phyloP scores from a whole-genome alignment of 2,113 vertebrate species.

The Phodopus roborovskii region DNA sequence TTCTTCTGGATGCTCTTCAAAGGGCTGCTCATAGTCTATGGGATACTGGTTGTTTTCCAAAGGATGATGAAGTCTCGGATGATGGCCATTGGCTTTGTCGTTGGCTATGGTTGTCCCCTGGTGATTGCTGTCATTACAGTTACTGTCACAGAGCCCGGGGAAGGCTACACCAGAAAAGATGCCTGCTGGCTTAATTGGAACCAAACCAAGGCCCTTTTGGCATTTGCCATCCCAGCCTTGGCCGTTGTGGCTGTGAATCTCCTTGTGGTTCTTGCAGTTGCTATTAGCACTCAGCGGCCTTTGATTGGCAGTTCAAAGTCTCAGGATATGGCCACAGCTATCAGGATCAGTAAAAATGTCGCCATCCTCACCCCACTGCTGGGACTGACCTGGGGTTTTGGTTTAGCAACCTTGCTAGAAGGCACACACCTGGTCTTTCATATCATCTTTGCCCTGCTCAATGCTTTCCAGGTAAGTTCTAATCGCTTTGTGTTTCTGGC shows the following conservation, averaged over 20 bases:
- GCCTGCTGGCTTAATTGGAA: constrained; percentile 94
- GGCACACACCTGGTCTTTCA: constrained; percentile 79
- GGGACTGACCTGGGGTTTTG: constrained; percentile 93
- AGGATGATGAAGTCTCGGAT: constrained; percentile 88
- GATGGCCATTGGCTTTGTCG: constrained; percentile 85
- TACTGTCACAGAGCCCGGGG: constrained; percentile 86
- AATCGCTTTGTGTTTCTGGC: not conserved
- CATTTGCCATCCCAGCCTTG: constrained; percentile 91
- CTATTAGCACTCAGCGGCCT: constrained; percentile 89
- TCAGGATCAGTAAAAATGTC: constrained; percentile 88
- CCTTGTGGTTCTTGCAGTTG: constrained; percentile 88
- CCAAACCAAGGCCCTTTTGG: constrained; percentile 89
- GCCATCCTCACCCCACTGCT: constrained; percentile 91
- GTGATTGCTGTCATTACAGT: constrained; percentile 90
- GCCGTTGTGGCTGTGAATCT: constrained; percentile 90
- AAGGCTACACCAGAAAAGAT: constrained; percentile 84
- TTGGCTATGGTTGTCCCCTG: constrained; percentile 92
- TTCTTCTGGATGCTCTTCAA: constrained; percentile 96
- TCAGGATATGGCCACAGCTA: constrained; percentile 83
- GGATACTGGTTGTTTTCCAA: constrained; percentile 89
- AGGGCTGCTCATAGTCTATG: constrained; percentile 91
- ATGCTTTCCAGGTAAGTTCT: constrained; percentile 91
- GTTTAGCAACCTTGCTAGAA: constrained; percentile 85
- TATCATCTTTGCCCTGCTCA: constrained; percentile 88
- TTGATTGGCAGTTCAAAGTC: constrained; percentile 85